Evolutionary conservation across 2,888 invertebrate genomes (phyloP).

Genomic region (Petrolisthes cinctipes): DNA sequence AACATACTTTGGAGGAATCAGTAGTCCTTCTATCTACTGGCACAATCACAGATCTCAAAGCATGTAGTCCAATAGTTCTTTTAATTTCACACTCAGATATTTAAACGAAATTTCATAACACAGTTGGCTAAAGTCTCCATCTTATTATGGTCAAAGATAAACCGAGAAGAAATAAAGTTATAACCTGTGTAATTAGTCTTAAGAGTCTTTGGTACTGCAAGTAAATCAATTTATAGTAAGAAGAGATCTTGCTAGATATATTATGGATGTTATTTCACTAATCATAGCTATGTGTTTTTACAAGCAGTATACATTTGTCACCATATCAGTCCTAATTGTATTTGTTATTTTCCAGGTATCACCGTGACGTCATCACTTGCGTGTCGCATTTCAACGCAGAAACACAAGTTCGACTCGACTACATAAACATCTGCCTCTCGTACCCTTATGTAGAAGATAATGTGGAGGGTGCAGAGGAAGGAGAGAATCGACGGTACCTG

Average conservation of each 20-base stretch:
- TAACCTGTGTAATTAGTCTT: too few relatives aligned
- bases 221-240: not conserved
- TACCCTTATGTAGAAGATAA: constrained; percentile 59
- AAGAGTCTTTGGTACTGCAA: too few relatives aligned
- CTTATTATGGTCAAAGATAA: too few relatives aligned
- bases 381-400: constrained; percentile 65
- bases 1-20: too few relatives aligned
- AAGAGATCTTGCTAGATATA: not conserved
- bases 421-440: constrained; percentile 65
- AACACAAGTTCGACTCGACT: constrained; percentile 64
- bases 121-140: too few relatives aligned
- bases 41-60: too few relatives aligned
- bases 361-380: constrained; percentile 65
- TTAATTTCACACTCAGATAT: too few relatives aligned
- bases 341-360: constrained; percentile 50
- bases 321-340: not conserved
- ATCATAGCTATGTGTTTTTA: not conserved
- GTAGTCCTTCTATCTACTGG: too few relatives aligned
- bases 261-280: not conserved
- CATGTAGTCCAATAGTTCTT: too few relatives aligned
- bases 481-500: constrained; percentile 45
- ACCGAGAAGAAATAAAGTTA: too few relatives aligned
- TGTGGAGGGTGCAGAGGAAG: constrained; percentile 4
- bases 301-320: not conserved
- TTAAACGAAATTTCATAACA: too few relatives aligned